phyloP scores from a whole-genome alignment of 2,797 vertebrate species.

The Malurus leucopterus region DNA sequence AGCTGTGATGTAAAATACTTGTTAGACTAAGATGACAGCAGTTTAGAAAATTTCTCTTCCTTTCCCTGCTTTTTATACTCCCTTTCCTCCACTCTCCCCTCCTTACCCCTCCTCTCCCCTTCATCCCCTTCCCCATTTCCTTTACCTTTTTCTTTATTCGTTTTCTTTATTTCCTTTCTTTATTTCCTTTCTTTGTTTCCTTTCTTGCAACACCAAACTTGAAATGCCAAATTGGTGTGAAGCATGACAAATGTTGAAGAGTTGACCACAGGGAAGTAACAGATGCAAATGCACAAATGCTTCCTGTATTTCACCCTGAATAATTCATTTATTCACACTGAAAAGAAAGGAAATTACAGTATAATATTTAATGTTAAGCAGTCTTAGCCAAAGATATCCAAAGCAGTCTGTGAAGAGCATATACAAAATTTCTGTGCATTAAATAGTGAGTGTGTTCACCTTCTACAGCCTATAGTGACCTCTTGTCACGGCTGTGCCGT shows the following conservation, averaged over 20 bases:
- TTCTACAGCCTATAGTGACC: rapidly evolving
- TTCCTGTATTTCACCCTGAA: background rate
- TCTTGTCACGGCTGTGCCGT: background rate
- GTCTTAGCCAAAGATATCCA: background rate
- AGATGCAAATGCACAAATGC: background rate
- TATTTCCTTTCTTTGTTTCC: background rate
- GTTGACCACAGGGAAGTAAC: background rate
- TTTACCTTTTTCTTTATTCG: background rate
- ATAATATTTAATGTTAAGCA: background rate
- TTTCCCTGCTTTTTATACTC: background rate
- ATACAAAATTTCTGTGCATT: background rate
- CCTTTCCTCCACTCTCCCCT: too few relatives aligned
- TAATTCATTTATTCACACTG: background rate
- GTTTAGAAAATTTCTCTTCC: background rate
- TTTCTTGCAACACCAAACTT: background rate
- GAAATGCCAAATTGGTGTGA: background rate
- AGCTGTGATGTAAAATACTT: background rate
- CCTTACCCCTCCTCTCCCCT: background rate
- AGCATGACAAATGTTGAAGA: background rate
- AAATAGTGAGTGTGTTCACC: background rate
- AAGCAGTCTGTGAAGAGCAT: background rate
- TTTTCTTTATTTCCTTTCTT: background rate
- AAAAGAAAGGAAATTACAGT: background rate
- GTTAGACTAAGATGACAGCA: background rate
- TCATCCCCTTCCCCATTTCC: background rate